These are phyloP conservation scores for Condylura cristata DNA, from an alignment of 2,113 vertebrate genomes.

Conservation along the genomic window DNA sequence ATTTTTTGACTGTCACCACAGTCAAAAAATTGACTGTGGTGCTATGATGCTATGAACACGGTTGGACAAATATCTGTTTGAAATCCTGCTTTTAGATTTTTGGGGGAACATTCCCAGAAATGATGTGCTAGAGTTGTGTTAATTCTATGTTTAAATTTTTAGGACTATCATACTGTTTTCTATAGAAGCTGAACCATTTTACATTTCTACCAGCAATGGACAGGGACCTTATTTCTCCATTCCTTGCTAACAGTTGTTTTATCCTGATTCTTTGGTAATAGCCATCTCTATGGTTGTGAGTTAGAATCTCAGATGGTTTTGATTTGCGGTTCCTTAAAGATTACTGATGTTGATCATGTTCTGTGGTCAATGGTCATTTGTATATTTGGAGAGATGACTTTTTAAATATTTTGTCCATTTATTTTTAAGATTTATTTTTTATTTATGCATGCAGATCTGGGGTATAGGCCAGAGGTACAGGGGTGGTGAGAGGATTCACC, in stretches of 20 bases:
- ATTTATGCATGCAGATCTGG: no score
- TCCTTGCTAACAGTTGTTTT: neutral
- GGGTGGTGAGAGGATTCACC: no score
- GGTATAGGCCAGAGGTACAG: no score
- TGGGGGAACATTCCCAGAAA: neutral
- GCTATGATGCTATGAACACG: no score
- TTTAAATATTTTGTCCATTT: neutral
- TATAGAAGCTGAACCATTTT: neutral
- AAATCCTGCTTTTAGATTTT: neutral
- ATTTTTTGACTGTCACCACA: no score
- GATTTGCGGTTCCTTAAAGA: neutral
- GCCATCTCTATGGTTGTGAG: neutral
- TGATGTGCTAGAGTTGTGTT: neutral
- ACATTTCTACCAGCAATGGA: neutral
- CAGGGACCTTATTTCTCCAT: neutral
- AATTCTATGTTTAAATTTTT: neutral
- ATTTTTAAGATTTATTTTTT: no score
- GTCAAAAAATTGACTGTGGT: no score
- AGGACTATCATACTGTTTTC: neutral
- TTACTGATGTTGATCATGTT: neutral
- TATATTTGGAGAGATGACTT: neutral
- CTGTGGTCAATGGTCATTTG: neutral
- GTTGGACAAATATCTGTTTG: no score
- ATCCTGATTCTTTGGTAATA: neutral
- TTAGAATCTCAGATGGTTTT: neutral